phyloP scores from a whole-genome alignment of 2,797 vertebrate species.

The Sardinella longiceps region DNA sequence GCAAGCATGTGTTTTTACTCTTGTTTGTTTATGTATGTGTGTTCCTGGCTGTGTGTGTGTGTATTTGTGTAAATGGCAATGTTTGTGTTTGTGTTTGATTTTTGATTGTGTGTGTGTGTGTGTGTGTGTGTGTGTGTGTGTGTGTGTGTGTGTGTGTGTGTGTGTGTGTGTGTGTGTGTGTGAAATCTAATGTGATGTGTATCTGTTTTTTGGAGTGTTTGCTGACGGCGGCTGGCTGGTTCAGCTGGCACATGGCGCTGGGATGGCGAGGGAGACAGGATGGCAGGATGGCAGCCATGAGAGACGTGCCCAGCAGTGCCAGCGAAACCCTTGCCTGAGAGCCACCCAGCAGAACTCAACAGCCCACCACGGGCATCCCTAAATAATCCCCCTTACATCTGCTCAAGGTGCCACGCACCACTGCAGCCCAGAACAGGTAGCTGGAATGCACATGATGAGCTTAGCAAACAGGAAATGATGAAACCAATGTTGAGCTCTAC shows the following conservation, averaged over 20 bases:
- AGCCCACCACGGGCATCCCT: conserved; percentile 1
- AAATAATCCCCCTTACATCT: not conserved
- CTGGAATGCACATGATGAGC: not conserved
- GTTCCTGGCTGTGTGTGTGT: conserved; percentile 16
- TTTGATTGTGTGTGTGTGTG: not conserved
- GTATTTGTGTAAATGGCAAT: not conserved
- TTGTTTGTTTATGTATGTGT: not conserved
- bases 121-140: conserved; percentile 30
- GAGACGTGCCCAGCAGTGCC: not conserved
- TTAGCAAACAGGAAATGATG: not conserved
- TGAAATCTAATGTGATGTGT: not conserved
- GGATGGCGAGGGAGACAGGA: not conserved
- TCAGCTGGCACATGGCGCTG: not conserved
- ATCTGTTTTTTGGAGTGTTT: conserved; percentile 18
- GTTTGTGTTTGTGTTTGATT: not conserved
- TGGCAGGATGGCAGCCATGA: not conserved
- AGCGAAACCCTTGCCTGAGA: not conserved
- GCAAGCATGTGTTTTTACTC: not conserved
- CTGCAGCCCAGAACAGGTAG: not conserved
- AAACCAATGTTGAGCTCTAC: not conserved
- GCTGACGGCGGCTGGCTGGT: not conserved
- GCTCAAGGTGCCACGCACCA: not conserved
- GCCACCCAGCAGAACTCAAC: not conserved
- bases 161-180: not conserved
- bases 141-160: conserved; percentile 2